A percentile compares a stretch with the other conserved stretches of the same genome.
Evolutionary conservation across 1,140 invertebrate genomes (phyloP).

Genomic region (Musca vetustissima): DNA sequence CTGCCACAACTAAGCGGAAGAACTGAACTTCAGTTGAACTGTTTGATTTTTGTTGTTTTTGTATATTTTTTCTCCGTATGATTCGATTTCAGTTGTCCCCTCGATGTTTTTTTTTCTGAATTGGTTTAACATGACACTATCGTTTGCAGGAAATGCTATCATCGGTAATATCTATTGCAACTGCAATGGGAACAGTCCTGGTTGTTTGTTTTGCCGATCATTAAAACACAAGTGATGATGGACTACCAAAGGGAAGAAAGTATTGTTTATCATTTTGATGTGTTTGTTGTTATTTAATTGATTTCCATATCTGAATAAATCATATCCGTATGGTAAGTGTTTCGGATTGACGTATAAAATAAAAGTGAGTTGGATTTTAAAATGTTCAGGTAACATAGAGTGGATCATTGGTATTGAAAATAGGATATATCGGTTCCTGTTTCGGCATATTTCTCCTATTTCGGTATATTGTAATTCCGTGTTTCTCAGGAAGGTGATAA

Average conservation of each 20-base stretch:
- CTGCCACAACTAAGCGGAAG: not conserved
- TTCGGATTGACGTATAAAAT: too few species aligned
- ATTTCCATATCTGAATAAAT: not conserved
- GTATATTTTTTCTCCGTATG: not conserved
- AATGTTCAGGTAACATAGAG: too few species aligned
- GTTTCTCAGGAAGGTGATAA: too few species aligned
- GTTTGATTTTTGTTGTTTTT: not conserved
- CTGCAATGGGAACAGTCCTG: not conserved
- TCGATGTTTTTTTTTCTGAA: not conserved
- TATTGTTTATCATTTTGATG: not conserved
- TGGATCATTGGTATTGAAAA: too few species aligned
- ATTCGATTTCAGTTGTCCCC: not conserved
- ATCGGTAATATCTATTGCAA: not conserved
- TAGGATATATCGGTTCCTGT: too few species aligned
- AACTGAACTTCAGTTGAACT: not conserved
- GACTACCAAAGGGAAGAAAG: not conserved
- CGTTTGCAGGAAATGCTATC: not conserved
- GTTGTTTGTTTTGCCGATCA: conserved; percentile 1
- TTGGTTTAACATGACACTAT: conserved; percentile 22
- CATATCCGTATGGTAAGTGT: too few species aligned
- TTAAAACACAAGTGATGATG: conserved; percentile 10
- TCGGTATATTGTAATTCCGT: too few species aligned
- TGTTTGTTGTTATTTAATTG: conserved; percentile 8
- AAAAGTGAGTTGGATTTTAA: too few species aligned
- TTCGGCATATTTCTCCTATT: too few species aligned